A percentile compares a stretch with the other conserved stretches of the same genome.
Conservation (phyloP, 2,888 invertebrate species). For the Andrena haemorrhoa region DNA sequence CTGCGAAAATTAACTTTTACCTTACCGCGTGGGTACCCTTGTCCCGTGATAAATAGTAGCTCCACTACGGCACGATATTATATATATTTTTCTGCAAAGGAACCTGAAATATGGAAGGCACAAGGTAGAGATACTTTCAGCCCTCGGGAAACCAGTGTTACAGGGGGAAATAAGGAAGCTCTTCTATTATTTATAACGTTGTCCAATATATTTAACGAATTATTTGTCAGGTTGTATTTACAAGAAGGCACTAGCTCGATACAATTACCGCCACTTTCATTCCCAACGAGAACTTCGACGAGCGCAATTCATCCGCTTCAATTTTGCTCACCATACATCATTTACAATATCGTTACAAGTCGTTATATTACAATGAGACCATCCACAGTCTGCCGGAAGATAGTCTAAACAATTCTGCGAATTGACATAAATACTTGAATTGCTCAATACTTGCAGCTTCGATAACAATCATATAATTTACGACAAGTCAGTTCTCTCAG, state of each 20-base stretch:
- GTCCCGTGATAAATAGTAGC: not conserved
- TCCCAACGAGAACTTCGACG: slow-evolving; percentile 44
- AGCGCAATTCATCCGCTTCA: slow-evolving; percentile 13
- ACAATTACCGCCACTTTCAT: slow-evolving; percentile 54
- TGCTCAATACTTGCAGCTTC: slow-evolving; percentile 5
- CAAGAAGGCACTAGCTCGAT: slow-evolving; percentile 77
- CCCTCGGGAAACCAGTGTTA: not conserved
- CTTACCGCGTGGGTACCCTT: not conserved
- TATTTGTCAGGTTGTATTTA: slow-evolving; percentile 74
- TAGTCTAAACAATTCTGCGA: slow-evolving; percentile 18
- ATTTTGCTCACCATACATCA: slow-evolving; percentile 43
- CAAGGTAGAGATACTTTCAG: not conserved
- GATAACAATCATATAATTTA: slow-evolving; percentile 51
- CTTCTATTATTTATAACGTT: slow-evolving; percentile 71
- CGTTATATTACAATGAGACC: slow-evolving; percentile 37
- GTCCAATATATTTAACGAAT: slow-evolving; percentile 81
- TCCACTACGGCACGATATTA: no score
- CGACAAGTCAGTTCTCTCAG: slow-evolving; percentile 35
- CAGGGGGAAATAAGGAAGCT: slow-evolving; percentile 11
- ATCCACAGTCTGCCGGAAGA: slow-evolving; percentile 5
- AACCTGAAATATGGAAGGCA: no score
- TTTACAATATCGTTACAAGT: slow-evolving; percentile 55
- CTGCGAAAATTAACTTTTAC: not conserved
- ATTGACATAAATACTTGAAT: slow-evolving; percentile 39
- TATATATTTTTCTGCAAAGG: no score